These are phyloP conservation scores for Malurus alboscapulatus DNA, from an alignment of 2,113 vertebrate species.

Conservation along the genomic window DNA sequence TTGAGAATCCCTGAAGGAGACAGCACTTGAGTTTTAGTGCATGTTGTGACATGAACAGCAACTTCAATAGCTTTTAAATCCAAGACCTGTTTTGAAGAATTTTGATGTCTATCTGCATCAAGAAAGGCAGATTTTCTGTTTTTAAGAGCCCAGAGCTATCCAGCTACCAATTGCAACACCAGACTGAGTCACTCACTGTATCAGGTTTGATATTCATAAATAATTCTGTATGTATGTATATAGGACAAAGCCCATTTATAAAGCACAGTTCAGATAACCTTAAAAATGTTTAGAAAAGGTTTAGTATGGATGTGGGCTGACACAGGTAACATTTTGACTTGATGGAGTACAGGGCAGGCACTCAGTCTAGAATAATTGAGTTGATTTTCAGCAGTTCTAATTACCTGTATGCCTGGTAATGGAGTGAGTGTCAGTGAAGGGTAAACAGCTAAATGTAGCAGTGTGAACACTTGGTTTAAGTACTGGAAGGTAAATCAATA, in stretches of 20 bases:
- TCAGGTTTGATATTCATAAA: not conserved
- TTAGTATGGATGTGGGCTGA: not conserved
- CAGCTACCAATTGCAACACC: not conserved
- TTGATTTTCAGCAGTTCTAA: not conserved
- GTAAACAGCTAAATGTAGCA: not conserved
- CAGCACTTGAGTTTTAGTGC: not conserved
- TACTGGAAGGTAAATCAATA: slow-evolving; percentile 15
- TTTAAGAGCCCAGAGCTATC: not conserved
- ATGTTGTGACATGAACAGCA: not conserved
- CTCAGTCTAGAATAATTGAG: not conserved
- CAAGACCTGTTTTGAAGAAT: not conserved
- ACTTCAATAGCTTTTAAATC: not conserved
- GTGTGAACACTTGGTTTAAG: not conserved
- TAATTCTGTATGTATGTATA: not conserved
- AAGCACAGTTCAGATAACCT: not conserved
- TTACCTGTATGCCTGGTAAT: not conserved
- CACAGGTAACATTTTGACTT: not conserved
- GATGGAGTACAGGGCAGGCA: not conserved
- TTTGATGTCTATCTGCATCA: not conserved
- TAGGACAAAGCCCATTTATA: not conserved
- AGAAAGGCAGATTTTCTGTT: not conserved
- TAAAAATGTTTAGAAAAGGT: not conserved
- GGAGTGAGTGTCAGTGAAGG: not conserved
- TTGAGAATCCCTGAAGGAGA: not conserved
- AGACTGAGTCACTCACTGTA: not conserved